Evolutionary conservation across 2,113 vertebrate species (phyloP), one percentile per base, ranked within the genome.

Genomic region (Spea multiplicata): DNA sequence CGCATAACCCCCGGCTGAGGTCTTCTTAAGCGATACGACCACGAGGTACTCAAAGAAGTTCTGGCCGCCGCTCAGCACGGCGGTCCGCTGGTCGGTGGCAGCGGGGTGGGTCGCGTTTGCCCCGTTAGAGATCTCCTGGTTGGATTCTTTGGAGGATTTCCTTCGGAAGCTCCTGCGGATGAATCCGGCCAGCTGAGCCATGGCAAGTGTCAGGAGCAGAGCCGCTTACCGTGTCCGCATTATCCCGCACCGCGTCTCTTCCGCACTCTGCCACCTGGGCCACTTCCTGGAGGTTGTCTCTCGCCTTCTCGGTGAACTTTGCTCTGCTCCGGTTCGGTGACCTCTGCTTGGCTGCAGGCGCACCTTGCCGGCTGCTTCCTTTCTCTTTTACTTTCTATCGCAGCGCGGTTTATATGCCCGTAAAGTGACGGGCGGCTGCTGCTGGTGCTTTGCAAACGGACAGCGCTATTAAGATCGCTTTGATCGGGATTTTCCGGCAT

Each of bases 11-110:
- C 87, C 87, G 0, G 85, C 82, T 8, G 16, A 87, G 71, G 84
- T 92, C 86, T 89, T 92, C 87, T 90, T 96, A 8, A 97, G 91
- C 0, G 94, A 95, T 84, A 99, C 97, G 83, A 98, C 95, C 64
- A 99, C 93, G 74, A 99, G 90, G 79, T 97, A 99, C 86, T 99
- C 97, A 0, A 99, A 98, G 91, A 99, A 98, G 82, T 95, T 94
- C 87, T 96, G 95, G 0, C 95, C 94, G 0, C 94, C 91, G 44
- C 66, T 68, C 66, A 68, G 45, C 13, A 68, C 66, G 4, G 46
- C 10, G 5, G 10, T 68, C 46, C 13, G 8, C 2, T 14, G 44
- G 9, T 6, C 8, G 45, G 45, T 8, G 46, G 8, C n/a, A 13
- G 61, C 55, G 61, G 1, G 16, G 61, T 8, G 30, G 9, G 14